Evolutionary conservation across 1,140 invertebrate genomes (phyloP), one percentile per base, ranked within the genome.

Genomic region (Drosophila saltans): DNA sequence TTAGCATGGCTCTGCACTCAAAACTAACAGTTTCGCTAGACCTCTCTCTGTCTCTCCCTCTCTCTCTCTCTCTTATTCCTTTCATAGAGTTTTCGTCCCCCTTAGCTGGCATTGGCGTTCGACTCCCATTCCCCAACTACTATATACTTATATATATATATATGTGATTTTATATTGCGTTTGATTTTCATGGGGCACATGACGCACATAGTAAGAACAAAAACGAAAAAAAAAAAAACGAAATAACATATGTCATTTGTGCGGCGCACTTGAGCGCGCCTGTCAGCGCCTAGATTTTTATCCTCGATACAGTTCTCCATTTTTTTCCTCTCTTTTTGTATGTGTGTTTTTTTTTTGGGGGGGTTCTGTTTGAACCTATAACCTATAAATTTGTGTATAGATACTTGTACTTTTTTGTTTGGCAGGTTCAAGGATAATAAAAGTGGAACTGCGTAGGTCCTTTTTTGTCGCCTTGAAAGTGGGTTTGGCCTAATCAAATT

Each of bases 1-100:
- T 88, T 88, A 88, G 84, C 84, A 83, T 88, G 83, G 71, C 84
- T 88, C 78, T 76, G 76, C 80, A 80, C 82, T 59, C 57, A 59
- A 24, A 52, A 52, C 45, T 52, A 52, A 52, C 45, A 52, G 45
- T 52, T 52, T 52, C 45, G 16, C 16, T 16, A 16, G 16, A 0
- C 16, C 16, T 16, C 16, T 16, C 16, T 16, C 16, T 16, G 16
- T 48, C 21, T 30, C 0, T 30, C 4, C 0, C 7, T 7, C 7
- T 16, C 45, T 48, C 0, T 30, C 4, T 30, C 7, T 7, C 7
- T 16, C 45, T 48, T 7, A 48, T 8, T 21, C 36, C 21, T 58
- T n/a, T 58, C 36, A n/a, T 16, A 16, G 0, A 16, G 16, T 16
- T 16, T 16, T 16, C 16, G 2, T 30, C 5, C 26, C 52, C 66